Percentiles rank a stretch among this genome's conserved stretches.
Evolutionary conservation across 2,797 vertebrate species (phyloP).

Genomic region (Dicrostonyx torquatus): DNA sequence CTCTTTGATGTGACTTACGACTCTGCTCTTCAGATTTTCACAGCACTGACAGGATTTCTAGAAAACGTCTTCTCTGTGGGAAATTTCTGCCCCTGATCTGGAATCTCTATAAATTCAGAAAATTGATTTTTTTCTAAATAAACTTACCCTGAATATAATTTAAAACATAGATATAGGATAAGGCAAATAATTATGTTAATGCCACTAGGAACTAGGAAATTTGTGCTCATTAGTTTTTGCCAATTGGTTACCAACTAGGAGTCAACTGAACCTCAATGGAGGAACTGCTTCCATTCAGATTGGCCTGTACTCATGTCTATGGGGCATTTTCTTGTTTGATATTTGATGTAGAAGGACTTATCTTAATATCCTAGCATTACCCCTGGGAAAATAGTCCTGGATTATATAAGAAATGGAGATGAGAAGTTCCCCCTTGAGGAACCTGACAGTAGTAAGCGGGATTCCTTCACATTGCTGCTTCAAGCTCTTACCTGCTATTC

Average conservation of each 20-base stretch:
- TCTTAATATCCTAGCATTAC: background rate
- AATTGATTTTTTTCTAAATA: background rate
- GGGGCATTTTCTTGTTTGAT: background rate
- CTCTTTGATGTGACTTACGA: background rate
- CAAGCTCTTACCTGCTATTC: background rate
- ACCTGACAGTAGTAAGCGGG: too few species aligned
- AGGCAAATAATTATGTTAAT: background rate
- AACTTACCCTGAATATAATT: background rate
- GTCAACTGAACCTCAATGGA: background rate
- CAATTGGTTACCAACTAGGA: background rate
- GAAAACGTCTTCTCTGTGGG: background rate
- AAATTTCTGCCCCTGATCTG: background rate
- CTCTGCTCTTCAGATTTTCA: background rate
- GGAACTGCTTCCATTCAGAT: background rate
- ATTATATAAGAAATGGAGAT: background rate
- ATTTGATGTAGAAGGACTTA: background rate
- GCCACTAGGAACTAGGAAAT: background rate
- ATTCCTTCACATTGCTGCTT: background rate
- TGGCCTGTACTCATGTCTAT: background rate
- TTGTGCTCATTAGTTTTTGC: background rate
- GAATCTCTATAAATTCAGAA: background rate
- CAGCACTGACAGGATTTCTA: background rate
- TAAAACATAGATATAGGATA: background rate
- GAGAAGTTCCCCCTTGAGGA: background rate
- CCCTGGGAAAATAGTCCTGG: background rate